phyloP scores from a whole-genome alignment of 2,797 vertebrate genomes.

The Rhinatrema bivittatum region DNA sequence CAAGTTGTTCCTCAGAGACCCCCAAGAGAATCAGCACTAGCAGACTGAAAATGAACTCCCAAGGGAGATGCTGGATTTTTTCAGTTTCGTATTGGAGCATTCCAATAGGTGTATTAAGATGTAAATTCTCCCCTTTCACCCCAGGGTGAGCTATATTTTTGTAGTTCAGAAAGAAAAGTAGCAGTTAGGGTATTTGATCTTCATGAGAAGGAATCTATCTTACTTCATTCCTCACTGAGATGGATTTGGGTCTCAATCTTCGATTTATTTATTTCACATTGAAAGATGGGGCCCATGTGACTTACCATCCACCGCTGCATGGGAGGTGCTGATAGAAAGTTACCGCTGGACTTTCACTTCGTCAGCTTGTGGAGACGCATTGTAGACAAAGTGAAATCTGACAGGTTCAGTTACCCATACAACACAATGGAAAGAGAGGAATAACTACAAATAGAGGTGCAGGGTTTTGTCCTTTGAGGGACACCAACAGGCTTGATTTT shows the following conservation, averaged over 20 bases:
- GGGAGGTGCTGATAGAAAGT: conserved; percentile 23
- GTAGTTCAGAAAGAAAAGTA: conserved; percentile 46
- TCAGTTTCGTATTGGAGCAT: conserved; percentile 43
- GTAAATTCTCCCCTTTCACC: conserved; percentile 57
- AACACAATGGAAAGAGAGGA: no score
- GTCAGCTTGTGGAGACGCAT: no score
- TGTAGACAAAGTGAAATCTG: no score
- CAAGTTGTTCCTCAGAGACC: no score
- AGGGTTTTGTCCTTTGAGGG: no score
- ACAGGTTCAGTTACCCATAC: no score
- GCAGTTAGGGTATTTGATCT: conserved; percentile 52
- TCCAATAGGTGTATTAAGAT: conserved; percentile 57
- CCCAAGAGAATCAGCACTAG: no score
- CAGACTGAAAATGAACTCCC: conserved; percentile 30
- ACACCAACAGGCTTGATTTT: no score
- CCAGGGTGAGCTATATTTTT: conserved; percentile 51
- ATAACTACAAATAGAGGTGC: no score
- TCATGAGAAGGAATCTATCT: conserved; percentile 46
- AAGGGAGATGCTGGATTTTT: conserved; percentile 28
- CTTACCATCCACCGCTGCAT: conserved; percentile 31
- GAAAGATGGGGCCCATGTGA: conserved; percentile 33
- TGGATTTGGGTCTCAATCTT: conserved; percentile 40
- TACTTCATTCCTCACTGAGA: conserved; percentile 50
- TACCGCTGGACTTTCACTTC: no score
- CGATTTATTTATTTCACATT: conserved; percentile 34